phyloP scores from a whole-genome alignment of 2,888 invertebrate species.

The Lottia scabra region DNA sequence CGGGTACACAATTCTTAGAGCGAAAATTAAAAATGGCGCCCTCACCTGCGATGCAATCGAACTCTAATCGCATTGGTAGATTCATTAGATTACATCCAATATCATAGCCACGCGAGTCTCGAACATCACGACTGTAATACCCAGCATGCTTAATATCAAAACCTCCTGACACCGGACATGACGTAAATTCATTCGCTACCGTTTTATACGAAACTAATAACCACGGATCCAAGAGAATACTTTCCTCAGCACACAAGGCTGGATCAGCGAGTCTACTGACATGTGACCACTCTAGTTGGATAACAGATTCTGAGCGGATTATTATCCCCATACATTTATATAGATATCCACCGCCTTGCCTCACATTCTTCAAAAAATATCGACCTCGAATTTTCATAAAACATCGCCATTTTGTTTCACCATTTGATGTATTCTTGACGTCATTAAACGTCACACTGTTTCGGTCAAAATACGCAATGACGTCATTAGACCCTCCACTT shows the following conservation, averaged over 20 bases:
- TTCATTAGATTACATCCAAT: conserved; percentile 57
- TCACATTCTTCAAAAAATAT: too few relatives aligned
- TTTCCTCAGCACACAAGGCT: conserved; percentile 38
- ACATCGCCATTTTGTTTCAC: too few relatives aligned
- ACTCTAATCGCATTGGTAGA: conserved; percentile 59
- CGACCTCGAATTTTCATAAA: too few relatives aligned
- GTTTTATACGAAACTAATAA: conserved; percentile 42
- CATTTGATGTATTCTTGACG: too few relatives aligned
- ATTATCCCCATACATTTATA: too few relatives aligned
- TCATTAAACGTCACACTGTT: too few relatives aligned
- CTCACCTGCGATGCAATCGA: conserved; percentile 58
- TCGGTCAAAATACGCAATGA: too few relatives aligned
- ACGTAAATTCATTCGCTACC: conserved; percentile 37
- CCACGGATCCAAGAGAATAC: conserved; percentile 47
- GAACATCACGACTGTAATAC: conserved; percentile 14
- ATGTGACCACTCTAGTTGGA: conserved; percentile 45
- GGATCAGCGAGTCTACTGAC: conserved; percentile 23
- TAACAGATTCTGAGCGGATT: not conserved
- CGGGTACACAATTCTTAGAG: conserved; percentile 41
- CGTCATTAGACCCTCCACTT: too few relatives aligned
- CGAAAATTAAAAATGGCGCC: conserved; percentile 54
- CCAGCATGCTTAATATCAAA: conserved; percentile 55
- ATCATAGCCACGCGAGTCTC: conserved; percentile 26
- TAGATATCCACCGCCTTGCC: too few relatives aligned
- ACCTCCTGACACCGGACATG: conserved; percentile 56